Conservation (phyloP, 1,140 invertebrate species). For the Drosophila pandora region DNA sequence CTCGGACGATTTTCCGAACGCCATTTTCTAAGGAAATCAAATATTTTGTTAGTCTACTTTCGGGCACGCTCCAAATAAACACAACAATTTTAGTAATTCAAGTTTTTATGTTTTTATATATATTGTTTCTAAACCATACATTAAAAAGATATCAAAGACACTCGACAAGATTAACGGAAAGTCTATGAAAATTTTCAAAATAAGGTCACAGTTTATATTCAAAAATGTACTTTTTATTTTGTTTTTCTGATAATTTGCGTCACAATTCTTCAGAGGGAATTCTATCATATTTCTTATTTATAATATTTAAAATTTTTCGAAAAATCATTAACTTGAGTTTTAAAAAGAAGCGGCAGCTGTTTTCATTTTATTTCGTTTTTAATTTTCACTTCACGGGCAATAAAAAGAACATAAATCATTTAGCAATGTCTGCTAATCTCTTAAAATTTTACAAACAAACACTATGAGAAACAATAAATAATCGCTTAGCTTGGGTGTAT, state of each 20-base stretch:
- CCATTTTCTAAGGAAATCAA: conserved; percentile 58
- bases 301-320: background rate
- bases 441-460: background rate
- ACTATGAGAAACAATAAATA: background rate
- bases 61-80: conserved; percentile 28
- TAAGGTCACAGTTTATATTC: conserved; percentile 23
- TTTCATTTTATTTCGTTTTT: background rate
- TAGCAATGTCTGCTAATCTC: background rate
- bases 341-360: background rate
- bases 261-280: background rate
- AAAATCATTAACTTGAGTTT: background rate
- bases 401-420: conserved; percentile 22
- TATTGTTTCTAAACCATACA: background rate
- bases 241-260: conserved; percentile 19
- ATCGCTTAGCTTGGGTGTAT: background rate
- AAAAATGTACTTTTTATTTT: background rate
- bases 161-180: background rate
- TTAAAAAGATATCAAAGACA: conserved; percentile 12
- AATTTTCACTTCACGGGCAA: background rate
- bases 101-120: conserved; percentile 10
- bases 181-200: conserved; percentile 23
- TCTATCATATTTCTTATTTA: background rate
- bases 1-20: conserved; percentile 62
- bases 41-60: conserved; percentile 57
- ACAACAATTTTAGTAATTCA: background rate